Percentiles rank a stretch among this genome's conserved stretches.
Evolutionary conservation across 2,113 vertebrate genomes (phyloP).

Genomic region (Rhineura floridana): DNA sequence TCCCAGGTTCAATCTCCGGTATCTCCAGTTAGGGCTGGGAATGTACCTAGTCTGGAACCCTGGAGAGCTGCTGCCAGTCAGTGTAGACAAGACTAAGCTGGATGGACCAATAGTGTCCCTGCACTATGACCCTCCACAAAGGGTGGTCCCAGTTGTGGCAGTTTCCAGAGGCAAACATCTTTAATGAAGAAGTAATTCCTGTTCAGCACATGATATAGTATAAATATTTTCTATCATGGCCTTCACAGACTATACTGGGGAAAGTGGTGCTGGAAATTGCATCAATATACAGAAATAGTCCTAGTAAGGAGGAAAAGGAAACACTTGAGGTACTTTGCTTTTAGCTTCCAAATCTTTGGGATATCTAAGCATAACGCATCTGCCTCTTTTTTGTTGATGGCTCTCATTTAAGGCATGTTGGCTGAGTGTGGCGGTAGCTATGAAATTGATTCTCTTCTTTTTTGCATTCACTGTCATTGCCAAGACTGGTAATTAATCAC

Average conservation of each 20-base stretch:
- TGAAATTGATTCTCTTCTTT: slow-evolving; percentile 41
- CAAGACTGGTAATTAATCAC: slow-evolving; percentile 74
- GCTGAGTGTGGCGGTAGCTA: slow-evolving; percentile 27
- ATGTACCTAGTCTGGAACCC: too few species aligned
- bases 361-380: slow-evolving; percentile 3
- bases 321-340: slow-evolving; percentile 47
- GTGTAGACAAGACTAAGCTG: too few species aligned
- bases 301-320: not conserved
- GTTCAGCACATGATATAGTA: not conserved
- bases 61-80: too few species aligned
- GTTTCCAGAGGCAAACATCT: not conserved
- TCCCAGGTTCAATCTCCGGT: too few species aligned
- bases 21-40: too few species aligned
- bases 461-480: slow-evolving; percentile 61
- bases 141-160: not conserved
- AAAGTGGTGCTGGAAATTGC: not conserved
- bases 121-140: not conserved
- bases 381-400: slow-evolving; percentile 49
- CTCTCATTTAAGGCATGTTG: slow-evolving; percentile 51
- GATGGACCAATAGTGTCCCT: too few species aligned
- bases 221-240: not conserved
- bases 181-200: not conserved
- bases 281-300: not conserved
- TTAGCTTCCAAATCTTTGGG: slow-evolving; percentile 39
- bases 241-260: not conserved